Evolutionary conservation across 2,797 vertebrate species (phyloP), one percentile per base, ranked within the genome.

Genomic region (Odontamblyopus lacepedii): DNA sequence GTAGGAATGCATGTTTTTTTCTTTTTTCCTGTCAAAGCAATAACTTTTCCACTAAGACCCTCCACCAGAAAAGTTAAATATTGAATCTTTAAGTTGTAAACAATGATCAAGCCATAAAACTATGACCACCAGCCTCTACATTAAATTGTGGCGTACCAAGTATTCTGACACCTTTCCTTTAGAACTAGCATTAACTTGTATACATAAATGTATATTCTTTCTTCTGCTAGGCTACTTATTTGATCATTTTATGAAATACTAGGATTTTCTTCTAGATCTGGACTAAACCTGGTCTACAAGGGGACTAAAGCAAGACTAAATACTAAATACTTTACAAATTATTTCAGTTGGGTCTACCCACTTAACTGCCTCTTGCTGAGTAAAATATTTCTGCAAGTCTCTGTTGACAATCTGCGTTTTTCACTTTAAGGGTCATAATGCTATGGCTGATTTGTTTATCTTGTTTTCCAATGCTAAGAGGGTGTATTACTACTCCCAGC

Each of bases 401-500:
- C 4, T 51, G 50, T 51, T 29, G 59, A 30, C 57, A 60, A 60
- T 62, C 60, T 35, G 30, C 35, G 30, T 38, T n/a, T 35, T 63
- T 63, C 32, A 4, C 61, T 35, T 35, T 5, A 3, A 2, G 16
- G 27, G 57, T 60, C 57, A 60, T 60, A 60, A 60, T 30, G 27
- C 13, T 26, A 18, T 60, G 57, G 27, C 27, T 60, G 57, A 29
- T 26, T 16, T 30, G 57, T 60, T 29, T 60, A 30, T 60, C 57
- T 60, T 63, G 61, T 35, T 63, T 63, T 63, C 8, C 27, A 51
- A 29, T 2, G 65, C 74, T 82, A 85, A 82, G 79, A 77, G 82
- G 77, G 77, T 70, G 79, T 74, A 83, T 85, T 80, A 84, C 83
- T 38, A 2, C 74, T 79, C 72, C 74, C 69, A 78, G 75, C 83